Conservation (phyloP, 2,113 vertebrate genomes). For the Apteryx owenii region DNA sequence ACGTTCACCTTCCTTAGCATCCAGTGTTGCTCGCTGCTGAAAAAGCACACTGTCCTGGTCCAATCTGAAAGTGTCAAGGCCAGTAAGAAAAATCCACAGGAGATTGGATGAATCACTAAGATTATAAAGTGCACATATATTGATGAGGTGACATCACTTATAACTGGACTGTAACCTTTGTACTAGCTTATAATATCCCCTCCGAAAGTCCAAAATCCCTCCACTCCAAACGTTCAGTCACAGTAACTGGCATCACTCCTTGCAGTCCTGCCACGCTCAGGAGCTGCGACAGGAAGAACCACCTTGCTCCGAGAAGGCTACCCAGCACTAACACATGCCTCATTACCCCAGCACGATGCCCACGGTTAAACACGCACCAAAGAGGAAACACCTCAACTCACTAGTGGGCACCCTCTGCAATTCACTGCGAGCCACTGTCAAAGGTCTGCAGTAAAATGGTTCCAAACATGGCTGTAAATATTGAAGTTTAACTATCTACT, state of each 20-base stretch:
- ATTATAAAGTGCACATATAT: neutral
- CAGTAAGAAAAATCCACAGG: neutral
- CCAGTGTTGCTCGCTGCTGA: neutral
- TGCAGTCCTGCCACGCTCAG: neutral
- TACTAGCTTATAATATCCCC: neutral
- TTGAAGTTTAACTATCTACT: neutral
- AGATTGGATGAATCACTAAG: neutral
- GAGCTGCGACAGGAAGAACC: neutral
- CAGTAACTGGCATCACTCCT: neutral
- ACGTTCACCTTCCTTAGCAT: neutral
- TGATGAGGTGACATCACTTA: neutral
- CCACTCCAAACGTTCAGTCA: neutral
- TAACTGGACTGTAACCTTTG: neutral
- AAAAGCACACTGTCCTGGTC: neutral
- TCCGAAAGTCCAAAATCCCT: neutral
- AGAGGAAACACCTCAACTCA: neutral
- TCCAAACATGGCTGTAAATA: neutral
- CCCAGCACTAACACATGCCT: neutral
- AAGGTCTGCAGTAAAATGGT: neutral
- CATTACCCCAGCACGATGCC: neutral
- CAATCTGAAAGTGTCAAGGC: neutral
- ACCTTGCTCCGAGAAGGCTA: neutral
- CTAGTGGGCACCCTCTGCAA: conserved; percentile 33
- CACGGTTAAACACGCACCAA: neutral
- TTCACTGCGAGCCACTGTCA: neutral